These are phyloP conservation scores for Hartigia nigra DNA, from an alignment of 2,888 invertebrate species.

Conservation along the genomic window DNA sequence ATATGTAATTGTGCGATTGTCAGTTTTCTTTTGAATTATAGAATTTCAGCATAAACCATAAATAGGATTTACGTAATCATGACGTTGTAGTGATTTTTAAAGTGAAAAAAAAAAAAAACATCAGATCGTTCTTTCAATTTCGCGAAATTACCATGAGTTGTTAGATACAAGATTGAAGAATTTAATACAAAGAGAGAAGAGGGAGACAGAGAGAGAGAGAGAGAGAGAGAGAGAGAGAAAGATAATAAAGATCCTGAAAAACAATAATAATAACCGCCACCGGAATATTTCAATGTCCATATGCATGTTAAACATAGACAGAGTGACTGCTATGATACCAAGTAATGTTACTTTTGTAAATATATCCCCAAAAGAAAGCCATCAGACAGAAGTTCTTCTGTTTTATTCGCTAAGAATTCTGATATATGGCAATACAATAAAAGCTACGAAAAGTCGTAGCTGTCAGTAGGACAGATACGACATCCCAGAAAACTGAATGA, in stretches of 20 bases:
- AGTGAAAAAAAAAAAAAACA: no score
- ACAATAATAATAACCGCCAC: background rate
- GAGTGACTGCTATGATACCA: background rate
- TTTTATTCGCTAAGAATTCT: background rate
- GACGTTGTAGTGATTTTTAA: background rate
- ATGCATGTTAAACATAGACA: background rate
- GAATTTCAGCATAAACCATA: background rate
- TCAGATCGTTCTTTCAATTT: background rate
- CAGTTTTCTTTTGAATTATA: background rate
- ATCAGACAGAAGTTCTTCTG: background rate
- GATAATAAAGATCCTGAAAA: background rate
- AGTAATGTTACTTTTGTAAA: no score
- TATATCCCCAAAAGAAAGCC: no score
- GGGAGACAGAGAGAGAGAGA: no score
- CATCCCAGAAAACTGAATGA: background rate
- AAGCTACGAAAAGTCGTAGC: background rate
- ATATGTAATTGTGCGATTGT: background rate
- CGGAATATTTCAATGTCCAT: background rate
- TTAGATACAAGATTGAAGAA: background rate
- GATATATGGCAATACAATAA: background rate
- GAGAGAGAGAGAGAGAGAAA: background rate
- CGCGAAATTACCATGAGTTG: background rate
- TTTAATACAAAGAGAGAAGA: background rate
- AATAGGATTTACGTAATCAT: no score
- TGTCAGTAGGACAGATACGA: background rate